These are phyloP conservation scores for Macrophya alboannulata DNA, from an alignment of 2,888 invertebrate genomes.

Conservation along the genomic window DNA sequence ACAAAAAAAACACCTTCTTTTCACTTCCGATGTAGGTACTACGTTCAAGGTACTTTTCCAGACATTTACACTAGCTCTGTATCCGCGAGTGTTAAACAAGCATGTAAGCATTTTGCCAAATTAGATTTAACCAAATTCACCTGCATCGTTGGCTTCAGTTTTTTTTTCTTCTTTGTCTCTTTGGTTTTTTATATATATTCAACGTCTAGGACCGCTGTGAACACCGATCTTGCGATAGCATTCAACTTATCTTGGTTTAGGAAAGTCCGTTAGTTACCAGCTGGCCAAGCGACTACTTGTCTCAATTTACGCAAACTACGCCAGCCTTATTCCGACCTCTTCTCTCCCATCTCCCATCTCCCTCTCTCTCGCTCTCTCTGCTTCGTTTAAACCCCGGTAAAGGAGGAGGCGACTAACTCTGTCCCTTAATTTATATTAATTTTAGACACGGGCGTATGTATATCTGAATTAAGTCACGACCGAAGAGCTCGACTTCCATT, in stretches of 20 bases:
- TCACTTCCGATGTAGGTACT: background rate
- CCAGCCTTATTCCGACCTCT: slow-evolving; percentile 60
- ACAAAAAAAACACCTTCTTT: background rate
- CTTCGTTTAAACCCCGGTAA: background rate
- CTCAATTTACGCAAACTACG: slow-evolving; percentile 66
- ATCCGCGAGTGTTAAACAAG: background rate
- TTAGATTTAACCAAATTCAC: background rate
- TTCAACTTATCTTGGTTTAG: slow-evolving; percentile 54
- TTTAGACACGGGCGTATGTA: slow-evolving; percentile 64
- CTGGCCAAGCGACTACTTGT: slow-evolving; percentile 62
- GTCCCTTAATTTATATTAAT: slow-evolving; percentile 68
- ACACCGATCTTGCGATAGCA: slow-evolving; percentile 27
- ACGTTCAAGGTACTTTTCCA: background rate
- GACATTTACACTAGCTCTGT: background rate
- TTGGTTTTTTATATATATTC: background rate
- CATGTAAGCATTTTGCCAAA: background rate
- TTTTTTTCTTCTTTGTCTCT: background rate
- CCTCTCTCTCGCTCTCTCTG: background rate
- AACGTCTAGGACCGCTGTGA: background rate
- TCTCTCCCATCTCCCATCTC: background rate
- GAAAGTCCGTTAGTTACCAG: slow-evolving; percentile 50
- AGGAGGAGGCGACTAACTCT: slow-evolving; percentile 46
- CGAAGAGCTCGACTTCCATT: slow-evolving; percentile 36
- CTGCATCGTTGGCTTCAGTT: background rate
- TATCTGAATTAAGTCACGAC: slow-evolving; percentile 63